These are phyloP conservation scores for Gymnorhina tibicen DNA, from an alignment of 2,113 vertebrate genomes.

Conservation along the genomic window DNA sequence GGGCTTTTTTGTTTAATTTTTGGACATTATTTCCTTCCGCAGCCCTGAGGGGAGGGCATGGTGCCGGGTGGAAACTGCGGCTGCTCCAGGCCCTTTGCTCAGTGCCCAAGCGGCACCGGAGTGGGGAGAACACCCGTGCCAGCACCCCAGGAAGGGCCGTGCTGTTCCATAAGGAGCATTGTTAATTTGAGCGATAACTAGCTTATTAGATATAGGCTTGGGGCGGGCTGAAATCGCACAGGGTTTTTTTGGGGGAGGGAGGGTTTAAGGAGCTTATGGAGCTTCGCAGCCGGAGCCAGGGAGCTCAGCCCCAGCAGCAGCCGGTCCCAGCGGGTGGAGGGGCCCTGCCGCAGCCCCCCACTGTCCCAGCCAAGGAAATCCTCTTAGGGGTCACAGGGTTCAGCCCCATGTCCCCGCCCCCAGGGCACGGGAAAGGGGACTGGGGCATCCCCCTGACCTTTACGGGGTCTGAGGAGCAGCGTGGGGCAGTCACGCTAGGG, in stretches of 20 bases:
- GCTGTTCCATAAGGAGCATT: not conserved
- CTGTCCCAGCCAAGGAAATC: constrained; percentile 10
- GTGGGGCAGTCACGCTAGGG: accelerated
- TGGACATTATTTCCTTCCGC: not conserved
- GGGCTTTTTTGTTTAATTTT: not conserved
- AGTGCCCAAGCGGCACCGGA: accelerated
- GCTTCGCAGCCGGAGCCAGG: not conserved
- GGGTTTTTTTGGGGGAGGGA: not conserved
- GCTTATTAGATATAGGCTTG: not conserved
- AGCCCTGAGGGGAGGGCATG: not conserved
- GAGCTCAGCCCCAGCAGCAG: constrained; percentile 13
- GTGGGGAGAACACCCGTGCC: not conserved
- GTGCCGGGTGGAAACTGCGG: not conserved
- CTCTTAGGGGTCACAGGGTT: constrained; percentile 5
- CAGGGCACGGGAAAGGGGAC: not conserved
- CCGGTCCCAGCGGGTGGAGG: not conserved
- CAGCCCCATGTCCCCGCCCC: not conserved
- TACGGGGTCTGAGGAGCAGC: not conserved
- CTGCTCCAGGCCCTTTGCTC: not conserved
- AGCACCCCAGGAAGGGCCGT: not conserved
- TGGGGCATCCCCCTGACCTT: not conserved
- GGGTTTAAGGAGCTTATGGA: constrained; percentile 34
- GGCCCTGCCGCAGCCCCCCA: not conserved
- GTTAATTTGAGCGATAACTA: not conserved
- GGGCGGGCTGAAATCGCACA: not conserved